These are phyloP conservation scores for Phalera bucephala DNA, from an alignment of 2,888 invertebrate genomes.

Conservation along the genomic window DNA sequence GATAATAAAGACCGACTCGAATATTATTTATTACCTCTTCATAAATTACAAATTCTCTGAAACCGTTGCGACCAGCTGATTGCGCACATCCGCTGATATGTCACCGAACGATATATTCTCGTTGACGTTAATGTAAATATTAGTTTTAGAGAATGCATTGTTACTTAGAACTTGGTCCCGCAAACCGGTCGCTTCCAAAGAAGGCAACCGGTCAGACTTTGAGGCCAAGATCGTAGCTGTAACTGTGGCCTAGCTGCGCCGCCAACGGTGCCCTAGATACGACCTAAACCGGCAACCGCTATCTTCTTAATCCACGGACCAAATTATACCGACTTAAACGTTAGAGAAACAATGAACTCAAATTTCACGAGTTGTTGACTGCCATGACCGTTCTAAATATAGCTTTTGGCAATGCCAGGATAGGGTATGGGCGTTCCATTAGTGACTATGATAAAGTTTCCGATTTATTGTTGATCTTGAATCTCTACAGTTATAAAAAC, in stretches of 20 bases:
- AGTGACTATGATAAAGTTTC: too few species aligned
- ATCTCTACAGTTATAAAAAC: too few species aligned
- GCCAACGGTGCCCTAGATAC: constrained; percentile 56
- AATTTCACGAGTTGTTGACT: constrained; percentile 28
- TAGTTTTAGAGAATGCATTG: constrained; percentile 54
- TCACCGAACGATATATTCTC: constrained; percentile 23
- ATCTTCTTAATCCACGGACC: constrained; percentile 20
- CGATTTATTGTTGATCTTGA: too few species aligned
- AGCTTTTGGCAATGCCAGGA: constrained; percentile 8
- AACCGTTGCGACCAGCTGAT: constrained; percentile 32
- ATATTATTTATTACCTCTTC: constrained; percentile 44
- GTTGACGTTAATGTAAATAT: constrained; percentile 38
- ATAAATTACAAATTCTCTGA: constrained; percentile 42
- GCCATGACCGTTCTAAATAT: constrained; percentile 8
- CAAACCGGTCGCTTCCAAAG: constrained; percentile 76
- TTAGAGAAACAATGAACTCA: constrained; percentile 19
- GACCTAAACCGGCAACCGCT: constrained; percentile 44
- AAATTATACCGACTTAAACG: constrained; percentile 2
- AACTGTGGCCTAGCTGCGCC: constrained; percentile 33
- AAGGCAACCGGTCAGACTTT: constrained; percentile 73
- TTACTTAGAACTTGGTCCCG: constrained; percentile 54
- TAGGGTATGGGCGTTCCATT: too few species aligned
- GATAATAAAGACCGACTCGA: constrained; percentile 45
- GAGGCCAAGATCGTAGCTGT: constrained; percentile 65
- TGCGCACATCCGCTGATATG: constrained; percentile 30